These are phyloP conservation scores for Linnaemya vulpina DNA, from an alignment of 2,888 invertebrate genomes.

Conservation along the genomic window DNA sequence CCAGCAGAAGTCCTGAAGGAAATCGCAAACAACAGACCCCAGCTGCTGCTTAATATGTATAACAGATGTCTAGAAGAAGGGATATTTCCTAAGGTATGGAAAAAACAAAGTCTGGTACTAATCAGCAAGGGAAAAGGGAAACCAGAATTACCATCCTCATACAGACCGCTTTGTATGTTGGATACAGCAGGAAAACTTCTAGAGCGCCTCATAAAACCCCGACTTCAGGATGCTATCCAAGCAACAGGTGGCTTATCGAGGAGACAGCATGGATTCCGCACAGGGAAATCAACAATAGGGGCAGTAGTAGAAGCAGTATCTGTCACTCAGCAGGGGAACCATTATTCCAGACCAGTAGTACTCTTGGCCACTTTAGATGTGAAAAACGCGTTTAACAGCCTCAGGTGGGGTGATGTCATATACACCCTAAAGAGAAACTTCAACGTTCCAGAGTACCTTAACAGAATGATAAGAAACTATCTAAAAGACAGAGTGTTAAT, in stretches of 20 bases:
- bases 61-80: background rate
- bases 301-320: background rate
- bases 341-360: background rate
- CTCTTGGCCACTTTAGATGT: background rate
- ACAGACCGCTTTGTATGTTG: no score
- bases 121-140: no score
- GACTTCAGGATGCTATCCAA: background rate
- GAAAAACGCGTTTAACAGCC: background rate
- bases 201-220: no score
- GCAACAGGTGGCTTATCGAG: background rate
- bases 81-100: no score
- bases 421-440: background rate
- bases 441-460: no score
- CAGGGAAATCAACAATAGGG: background rate
- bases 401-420: background rate
- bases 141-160: no score
- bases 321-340: background rate
- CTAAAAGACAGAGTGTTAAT: no score
- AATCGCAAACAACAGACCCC: background rate
- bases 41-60: background rate
- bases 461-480: no score
- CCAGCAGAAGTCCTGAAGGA: background rate
- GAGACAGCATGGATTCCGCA: background rate
- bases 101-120: no score
- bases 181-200: no score